Conservation (phyloP, 2,888 invertebrate species). For the Toxonevra muliebris region DNA sequence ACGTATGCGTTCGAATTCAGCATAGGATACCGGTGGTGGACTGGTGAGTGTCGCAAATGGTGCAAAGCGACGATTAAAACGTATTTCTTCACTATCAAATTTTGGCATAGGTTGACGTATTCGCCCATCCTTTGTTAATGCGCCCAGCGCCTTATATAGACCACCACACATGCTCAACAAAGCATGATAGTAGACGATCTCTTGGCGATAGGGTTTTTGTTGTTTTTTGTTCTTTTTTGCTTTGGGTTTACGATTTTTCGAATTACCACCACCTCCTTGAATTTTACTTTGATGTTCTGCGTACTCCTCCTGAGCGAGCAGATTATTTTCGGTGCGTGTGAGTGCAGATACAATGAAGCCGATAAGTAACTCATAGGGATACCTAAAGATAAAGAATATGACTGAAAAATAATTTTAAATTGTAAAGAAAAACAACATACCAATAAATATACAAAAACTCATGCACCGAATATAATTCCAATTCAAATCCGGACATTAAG, state of each 20-base stretch:
- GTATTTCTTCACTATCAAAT: slow-evolving; percentile 92
- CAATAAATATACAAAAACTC: slow-evolving; percentile 97
- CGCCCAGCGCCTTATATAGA: slow-evolving; percentile 94
- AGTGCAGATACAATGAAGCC: slow-evolving; percentile 93
- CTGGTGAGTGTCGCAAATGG: slow-evolving; percentile 87
- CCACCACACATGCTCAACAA: slow-evolving; percentile 95
- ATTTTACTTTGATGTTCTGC: slow-evolving; percentile 63
- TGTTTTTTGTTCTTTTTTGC: slow-evolving; percentile 67
- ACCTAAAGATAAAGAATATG: slow-evolving; percentile 67
- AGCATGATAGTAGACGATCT: slow-evolving; percentile 89
- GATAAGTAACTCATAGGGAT: slow-evolving; percentile 92
- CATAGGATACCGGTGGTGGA: slow-evolving; percentile 91
- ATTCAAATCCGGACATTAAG: slow-evolving; percentile 91
- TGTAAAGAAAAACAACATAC: too few relatives aligned
- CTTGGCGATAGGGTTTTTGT: slow-evolving; percentile 80
- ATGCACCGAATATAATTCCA: slow-evolving; percentile 94
- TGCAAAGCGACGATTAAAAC: slow-evolving; percentile 93
- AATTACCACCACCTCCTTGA: slow-evolving; percentile 41
- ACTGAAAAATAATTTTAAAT: background rate
- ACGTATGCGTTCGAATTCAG: slow-evolving; percentile 83
- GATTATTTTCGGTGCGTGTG: slow-evolving; percentile 85
- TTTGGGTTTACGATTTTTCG: slow-evolving; percentile 63
- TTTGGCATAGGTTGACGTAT: slow-evolving; percentile 84
- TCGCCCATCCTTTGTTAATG: slow-evolving; percentile 87
- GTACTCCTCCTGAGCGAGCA: slow-evolving; percentile 78